Percentiles rank a stretch among this genome's conserved stretches.
These are phyloP conservation scores for Micromussa lordhowensis DNA, from an alignment of 92 coral and sea anemone genomes.

Conservation along the genomic window DNA sequence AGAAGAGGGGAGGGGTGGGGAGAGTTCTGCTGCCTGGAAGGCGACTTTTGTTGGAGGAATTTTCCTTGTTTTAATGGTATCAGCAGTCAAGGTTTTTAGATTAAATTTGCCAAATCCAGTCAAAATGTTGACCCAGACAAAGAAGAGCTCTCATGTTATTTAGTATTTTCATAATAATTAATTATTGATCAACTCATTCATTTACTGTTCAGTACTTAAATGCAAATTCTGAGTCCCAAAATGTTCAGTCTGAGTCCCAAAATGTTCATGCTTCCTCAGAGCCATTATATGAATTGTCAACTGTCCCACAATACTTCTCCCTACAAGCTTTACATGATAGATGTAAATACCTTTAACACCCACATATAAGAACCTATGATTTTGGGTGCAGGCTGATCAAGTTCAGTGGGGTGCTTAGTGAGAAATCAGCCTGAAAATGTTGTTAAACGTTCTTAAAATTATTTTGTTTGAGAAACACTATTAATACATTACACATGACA, in stretches of 20 bases:
- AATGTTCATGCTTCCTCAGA: too few relatives aligned
- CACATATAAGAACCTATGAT: too few relatives aligned
- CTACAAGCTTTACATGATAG: too few relatives aligned
- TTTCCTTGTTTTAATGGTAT: neutral
- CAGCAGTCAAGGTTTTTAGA: slow-evolving; percentile 1
- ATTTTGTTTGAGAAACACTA: too few relatives aligned
- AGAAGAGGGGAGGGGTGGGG: neutral
- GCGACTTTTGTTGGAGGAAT: neutral
- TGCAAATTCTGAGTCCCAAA: neutral
- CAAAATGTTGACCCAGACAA: neutral
- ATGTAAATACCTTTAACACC: too few relatives aligned
- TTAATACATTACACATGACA: too few relatives aligned
- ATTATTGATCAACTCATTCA: neutral
- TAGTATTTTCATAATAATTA: neutral
- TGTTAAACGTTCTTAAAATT: too few relatives aligned
- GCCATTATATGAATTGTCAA: too few relatives aligned
- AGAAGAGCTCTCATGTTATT: slow-evolving; percentile 27
- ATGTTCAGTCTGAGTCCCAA: neutral
- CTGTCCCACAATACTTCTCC: too few relatives aligned
- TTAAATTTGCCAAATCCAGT: neutral
- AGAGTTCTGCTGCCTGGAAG: neutral
- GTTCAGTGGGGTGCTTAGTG: too few relatives aligned
- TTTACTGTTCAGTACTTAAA: neutral
- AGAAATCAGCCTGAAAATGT: too few relatives aligned
- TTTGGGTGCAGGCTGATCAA: too few relatives aligned